Base-by-base conservation (phyloP, 2,888 invertebrate species). In the Halictus quadricinctus region DNA sequence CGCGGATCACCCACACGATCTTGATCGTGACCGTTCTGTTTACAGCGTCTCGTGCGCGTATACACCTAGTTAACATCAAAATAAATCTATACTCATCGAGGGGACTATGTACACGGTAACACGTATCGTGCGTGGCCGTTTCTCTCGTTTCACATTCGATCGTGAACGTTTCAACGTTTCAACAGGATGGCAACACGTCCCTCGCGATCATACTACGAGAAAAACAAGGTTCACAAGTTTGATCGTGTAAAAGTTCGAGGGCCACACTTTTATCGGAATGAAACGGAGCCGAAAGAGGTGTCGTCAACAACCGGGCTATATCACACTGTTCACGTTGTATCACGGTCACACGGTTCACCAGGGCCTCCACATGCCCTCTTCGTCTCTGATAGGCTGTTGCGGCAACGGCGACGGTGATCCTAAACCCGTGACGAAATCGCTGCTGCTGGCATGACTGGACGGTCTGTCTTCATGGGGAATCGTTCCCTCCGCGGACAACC, bases 11-110 rank as follows among this genome's bases (percentile, higher is more conserved):
- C 78, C 80, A 75, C 74, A 77, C 73, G 25, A 43, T 76, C 72
- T 10, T 18, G 64, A 64, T 72, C 36, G n/a, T 36, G 21, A 64
- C 79, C 78, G 36, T 25, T 80, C 69, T 80, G 64, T 81, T 79
- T 80, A 29, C 76, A 41, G 73, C 79, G 29, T 80, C 78, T 69
- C 85, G 72, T 75, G 80, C 78, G 78, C 89, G 88, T 92, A 92
- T 94, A 94, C 92, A 94, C 91, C 94, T 94, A 94, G 94, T 94
- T 94, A 94, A 94, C 94, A 93, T 94, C 93, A 94, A 94, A 94
- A 94, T 94, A 94, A 94, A 94, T 94, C 94, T 94, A 94, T 94
- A 92, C 92, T 91, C 91, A 89, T 83, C 85, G 91, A 92, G 87
- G 88, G 29, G 89, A 83, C 88, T 92, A 92, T 92, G 82, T 92